Evolutionary conservation across 2,113 vertebrate species (phyloP).

Genomic region (Panurus biarmicus): DNA sequence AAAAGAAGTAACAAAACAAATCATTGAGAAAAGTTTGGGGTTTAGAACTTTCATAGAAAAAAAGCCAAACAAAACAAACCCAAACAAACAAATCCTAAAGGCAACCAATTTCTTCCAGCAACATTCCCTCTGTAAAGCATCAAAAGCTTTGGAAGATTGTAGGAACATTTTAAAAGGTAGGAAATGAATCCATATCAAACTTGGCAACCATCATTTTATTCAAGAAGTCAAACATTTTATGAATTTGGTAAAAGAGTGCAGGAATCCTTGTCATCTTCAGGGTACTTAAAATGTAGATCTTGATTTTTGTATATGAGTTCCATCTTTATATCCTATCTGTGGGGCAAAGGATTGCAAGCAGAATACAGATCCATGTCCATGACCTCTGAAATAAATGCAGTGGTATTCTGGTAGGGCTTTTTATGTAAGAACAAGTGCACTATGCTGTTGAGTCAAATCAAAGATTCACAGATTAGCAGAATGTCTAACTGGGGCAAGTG

Average conservation of each 20-base stretch:
- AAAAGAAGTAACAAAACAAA: not conserved
- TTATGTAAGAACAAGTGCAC: not conserved
- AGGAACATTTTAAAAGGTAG: not conserved
- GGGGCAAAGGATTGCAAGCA: not conserved
- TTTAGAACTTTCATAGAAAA: not conserved
- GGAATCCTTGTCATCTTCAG: not conserved
- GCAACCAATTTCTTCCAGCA: not conserved
- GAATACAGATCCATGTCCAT: not conserved
- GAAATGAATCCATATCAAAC: not conserved
- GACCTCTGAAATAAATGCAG: not conserved
- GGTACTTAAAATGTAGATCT: not conserved
- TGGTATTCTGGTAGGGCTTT: not conserved
- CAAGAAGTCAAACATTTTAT: not conserved
- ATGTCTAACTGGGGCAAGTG: not conserved
- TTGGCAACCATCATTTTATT: not conserved
- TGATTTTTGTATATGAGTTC: not conserved
- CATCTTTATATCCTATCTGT: not conserved
- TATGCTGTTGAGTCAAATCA: not conserved
- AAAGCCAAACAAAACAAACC: not conserved
- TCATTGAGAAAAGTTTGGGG: not conserved
- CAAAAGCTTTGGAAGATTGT: not conserved
- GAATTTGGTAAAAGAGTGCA: not conserved
- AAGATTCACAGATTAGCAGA: not conserved
- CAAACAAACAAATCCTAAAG: not conserved
- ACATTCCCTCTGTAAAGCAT: not conserved